Evolutionary conservation across 2,797 vertebrate genomes (phyloP).

Genomic region (Chelidonichthys spinosus): DNA sequence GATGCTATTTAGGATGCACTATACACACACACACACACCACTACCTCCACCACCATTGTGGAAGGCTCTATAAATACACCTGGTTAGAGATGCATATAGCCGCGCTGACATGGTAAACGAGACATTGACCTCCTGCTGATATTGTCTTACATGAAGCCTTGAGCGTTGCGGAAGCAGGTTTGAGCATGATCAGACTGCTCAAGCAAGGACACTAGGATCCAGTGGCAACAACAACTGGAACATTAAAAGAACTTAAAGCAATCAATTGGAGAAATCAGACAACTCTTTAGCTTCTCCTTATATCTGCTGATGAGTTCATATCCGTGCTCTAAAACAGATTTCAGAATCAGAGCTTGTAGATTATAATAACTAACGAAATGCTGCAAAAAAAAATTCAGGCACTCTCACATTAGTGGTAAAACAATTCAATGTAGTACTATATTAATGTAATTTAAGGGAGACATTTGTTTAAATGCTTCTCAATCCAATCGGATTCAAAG

Average conservation of each 20-base stretch:
- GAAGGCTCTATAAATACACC: slow-evolving; percentile 71
- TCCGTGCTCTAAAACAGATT: slow-evolving; percentile 25
- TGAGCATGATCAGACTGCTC: slow-evolving; percentile 18
- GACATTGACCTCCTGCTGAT: slow-evolving; percentile 62
- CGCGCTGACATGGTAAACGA: slow-evolving; percentile 45
- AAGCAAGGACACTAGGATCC: slow-evolving; percentile 15
- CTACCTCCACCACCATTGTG: slow-evolving; percentile 39
- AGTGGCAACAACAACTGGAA: slow-evolving; percentile 2
- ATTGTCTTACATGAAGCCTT: slow-evolving; percentile 64
- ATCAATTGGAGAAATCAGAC: background rate
- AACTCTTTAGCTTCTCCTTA: slow-evolving; percentile 3
- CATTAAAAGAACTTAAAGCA: background rate
- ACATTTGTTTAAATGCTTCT: background rate
- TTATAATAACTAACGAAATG: background rate
- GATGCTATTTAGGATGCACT: slow-evolving; percentile 51
- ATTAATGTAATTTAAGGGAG: background rate
- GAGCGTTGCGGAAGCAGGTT: slow-evolving; percentile 42
- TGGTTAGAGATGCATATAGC: slow-evolving; percentile 56
- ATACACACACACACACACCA: slow-evolving; percentile 1
- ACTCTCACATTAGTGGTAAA: background rate
- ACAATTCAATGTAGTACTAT: background rate
- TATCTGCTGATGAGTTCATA: slow-evolving; percentile 54
- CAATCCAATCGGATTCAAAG: background rate
- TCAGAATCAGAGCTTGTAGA: slow-evolving; percentile 25
- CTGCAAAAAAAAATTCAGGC: no score